These are phyloP conservation scores for Circaetus cinerascens DNA, from an alignment of 2,113 vertebrate genomes.

Conservation along the genomic window DNA sequence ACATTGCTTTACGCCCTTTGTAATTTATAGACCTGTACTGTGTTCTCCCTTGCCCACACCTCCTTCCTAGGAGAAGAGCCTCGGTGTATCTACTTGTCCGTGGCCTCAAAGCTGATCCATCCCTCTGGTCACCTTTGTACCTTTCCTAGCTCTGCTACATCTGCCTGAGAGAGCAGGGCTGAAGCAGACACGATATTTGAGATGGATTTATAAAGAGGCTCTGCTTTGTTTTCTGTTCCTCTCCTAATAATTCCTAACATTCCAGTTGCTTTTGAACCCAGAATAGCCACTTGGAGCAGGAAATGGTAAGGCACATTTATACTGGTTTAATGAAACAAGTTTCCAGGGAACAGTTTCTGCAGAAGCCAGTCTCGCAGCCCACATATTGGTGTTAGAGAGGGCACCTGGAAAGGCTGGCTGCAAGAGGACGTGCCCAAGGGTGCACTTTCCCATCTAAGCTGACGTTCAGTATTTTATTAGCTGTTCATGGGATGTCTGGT, in stretches of 20 bases:
- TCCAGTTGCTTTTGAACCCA: background rate
- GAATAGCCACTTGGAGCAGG: background rate
- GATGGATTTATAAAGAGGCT: background rate
- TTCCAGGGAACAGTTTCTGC: background rate
- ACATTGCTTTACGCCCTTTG: background rate
- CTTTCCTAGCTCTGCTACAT: background rate
- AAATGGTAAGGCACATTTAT: background rate
- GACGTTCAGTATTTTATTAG: background rate
- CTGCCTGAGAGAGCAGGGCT: background rate
- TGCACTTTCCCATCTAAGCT: background rate
- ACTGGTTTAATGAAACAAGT: background rate
- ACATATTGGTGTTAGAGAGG: accelerated
- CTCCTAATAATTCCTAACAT: background rate
- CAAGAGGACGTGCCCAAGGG: background rate
- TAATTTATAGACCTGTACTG: accelerated
- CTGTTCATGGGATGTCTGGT: background rate
- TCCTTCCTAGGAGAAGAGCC: background rate
- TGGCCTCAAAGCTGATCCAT: background rate
- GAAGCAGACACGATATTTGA: background rate
- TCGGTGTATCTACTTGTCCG: accelerated
- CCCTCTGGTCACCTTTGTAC: background rate
- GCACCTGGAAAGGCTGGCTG: background rate
- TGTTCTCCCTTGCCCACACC: background rate
- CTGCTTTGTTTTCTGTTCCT: constrained; percentile 25
- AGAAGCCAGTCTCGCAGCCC: background rate